Conservation (phyloP, 53 echinoderm and acorn worm genomes). For the Henricia sp. region DNA sequence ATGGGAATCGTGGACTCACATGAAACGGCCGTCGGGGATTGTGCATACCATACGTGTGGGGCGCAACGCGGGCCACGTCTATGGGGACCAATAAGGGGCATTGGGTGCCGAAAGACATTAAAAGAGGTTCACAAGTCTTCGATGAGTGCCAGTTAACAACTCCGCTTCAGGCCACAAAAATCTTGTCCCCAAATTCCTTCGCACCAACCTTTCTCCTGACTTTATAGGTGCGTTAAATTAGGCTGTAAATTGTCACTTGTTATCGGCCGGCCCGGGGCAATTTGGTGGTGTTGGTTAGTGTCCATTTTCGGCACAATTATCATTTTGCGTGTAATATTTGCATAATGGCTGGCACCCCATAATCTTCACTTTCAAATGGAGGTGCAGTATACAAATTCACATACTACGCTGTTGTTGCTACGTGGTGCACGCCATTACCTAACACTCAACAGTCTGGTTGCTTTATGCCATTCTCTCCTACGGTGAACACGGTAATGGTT, state of each 20-base stretch:
- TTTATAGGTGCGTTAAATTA: slow-evolving; percentile 47
- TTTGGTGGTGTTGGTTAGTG: slow-evolving; percentile 26
- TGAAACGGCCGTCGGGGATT: background rate
- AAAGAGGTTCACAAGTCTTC: slow-evolving; percentile 8
- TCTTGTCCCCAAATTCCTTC: slow-evolving; percentile 11
- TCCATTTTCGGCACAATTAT: background rate
- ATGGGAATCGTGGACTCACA: background rate
- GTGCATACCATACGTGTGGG: background rate
- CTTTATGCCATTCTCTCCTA: too few relatives aligned
- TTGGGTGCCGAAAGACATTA: slow-evolving; percentile 32
- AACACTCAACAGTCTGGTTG: too few relatives aligned
- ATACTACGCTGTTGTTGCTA: too few relatives aligned
- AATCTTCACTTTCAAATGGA: too few relatives aligned
- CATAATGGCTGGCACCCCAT: too few relatives aligned
- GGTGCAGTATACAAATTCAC: too few relatives aligned
- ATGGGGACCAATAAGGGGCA: slow-evolving; percentile 19
- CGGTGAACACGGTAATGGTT: too few relatives aligned
- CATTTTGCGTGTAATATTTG: too few relatives aligned
- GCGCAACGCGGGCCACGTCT: slow-evolving; percentile 4
- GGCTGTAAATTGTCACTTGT: slow-evolving; percentile 50
- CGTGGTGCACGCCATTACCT: too few relatives aligned
- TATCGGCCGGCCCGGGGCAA: slow-evolving; percentile 24
- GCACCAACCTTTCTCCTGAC: background rate
- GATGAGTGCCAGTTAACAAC: too few relatives aligned
- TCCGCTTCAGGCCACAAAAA: background rate